Evolutionary conservation across 2,888 invertebrate species (phyloP).

Genomic region (Cetonia aurata): DNA sequence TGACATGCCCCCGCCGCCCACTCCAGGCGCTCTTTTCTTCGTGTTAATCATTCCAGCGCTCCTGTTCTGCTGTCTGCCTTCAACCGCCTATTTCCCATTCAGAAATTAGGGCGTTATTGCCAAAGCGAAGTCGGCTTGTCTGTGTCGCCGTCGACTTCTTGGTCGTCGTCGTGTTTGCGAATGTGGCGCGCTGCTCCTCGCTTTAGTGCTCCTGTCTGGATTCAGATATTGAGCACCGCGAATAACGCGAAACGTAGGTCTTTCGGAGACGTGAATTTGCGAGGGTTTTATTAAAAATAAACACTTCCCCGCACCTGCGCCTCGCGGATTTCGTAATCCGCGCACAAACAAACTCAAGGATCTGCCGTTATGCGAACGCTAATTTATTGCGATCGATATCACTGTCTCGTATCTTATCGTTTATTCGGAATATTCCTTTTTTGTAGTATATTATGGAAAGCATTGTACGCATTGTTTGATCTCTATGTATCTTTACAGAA

Average conservation of each 20-base stretch:
- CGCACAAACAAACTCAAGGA: conserved; percentile 11
- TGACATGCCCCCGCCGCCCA: conserved; percentile 16
- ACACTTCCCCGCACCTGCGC: background rate
- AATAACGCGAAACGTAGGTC: background rate
- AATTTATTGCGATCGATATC: conserved; percentile 14
- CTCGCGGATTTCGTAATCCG: background rate
- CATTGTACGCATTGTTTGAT: too few relatives aligned
- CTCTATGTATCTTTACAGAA: too few relatives aligned
- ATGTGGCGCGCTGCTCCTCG: background rate
- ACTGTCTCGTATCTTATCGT: background rate
- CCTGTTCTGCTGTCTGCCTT: conserved; percentile 30
- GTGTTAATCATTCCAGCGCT: conserved; percentile 33
- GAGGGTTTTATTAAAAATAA: conserved; percentile 21
- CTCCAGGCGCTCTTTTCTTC: conserved; percentile 12
- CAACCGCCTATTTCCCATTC: conserved; percentile 15
- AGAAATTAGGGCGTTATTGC: conserved; percentile 27
- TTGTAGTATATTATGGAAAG: too few relatives aligned
- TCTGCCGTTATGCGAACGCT: background rate
- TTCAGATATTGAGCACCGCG: conserved; percentile 9
- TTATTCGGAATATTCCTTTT: too few relatives aligned
- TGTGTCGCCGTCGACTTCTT: background rate
- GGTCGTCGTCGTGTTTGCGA: conserved; percentile 2
- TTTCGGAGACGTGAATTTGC: background rate
- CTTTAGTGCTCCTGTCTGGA: background rate
- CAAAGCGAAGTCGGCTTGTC: conserved; percentile 17